Evolutionary conservation across 2,888 invertebrate genomes (phyloP).

Genomic region (Drosophila prolongata): DNA sequence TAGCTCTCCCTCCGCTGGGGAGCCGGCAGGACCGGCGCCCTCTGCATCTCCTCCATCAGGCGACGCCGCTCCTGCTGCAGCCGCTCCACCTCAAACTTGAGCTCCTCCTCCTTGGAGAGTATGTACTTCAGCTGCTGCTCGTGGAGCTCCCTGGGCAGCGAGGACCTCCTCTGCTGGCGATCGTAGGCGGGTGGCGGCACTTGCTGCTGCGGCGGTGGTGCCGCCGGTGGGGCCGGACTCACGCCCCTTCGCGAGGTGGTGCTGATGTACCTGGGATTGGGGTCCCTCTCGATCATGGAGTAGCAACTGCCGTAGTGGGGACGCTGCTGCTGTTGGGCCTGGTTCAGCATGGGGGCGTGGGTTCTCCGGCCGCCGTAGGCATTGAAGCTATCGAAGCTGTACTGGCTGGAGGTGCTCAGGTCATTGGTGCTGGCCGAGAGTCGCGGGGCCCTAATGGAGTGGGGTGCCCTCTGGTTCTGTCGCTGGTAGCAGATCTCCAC

Average conservation of each 20-base stretch:
- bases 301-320: conserved; percentile 81
- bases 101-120: conserved; percentile 88
- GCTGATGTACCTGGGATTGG: conserved; percentile 82
- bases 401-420: conserved; percentile 62
- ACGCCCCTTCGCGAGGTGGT: conserved; percentile 79
- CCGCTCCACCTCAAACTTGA: conserved; percentile 87
- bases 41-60: conserved; percentile 81
- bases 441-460: conserved; percentile 82
- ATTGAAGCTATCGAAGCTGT: conserved; percentile 73
- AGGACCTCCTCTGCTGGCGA: conserved; percentile 84
- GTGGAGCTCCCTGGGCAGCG: conserved; percentile 87
- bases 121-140: conserved; percentile 87
- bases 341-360: conserved; percentile 79
- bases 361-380: conserved; percentile 76
- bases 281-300: conserved; percentile 83
- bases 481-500: conserved; percentile 83
- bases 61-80: conserved; percentile 86
- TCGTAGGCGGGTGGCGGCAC: conserved; percentile 68
- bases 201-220: conserved; percentile 10
- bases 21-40: conserved; percentile 62
- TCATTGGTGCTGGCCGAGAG: conserved; percentile 81
- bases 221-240: conserved; percentile 63
- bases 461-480: conserved; percentile 47
- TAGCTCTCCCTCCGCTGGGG: conserved; percentile 76
- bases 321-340: conserved; percentile 67